phyloP scores from a whole-genome alignment of 2,888 invertebrate species.

The Merodon equestris region DNA sequence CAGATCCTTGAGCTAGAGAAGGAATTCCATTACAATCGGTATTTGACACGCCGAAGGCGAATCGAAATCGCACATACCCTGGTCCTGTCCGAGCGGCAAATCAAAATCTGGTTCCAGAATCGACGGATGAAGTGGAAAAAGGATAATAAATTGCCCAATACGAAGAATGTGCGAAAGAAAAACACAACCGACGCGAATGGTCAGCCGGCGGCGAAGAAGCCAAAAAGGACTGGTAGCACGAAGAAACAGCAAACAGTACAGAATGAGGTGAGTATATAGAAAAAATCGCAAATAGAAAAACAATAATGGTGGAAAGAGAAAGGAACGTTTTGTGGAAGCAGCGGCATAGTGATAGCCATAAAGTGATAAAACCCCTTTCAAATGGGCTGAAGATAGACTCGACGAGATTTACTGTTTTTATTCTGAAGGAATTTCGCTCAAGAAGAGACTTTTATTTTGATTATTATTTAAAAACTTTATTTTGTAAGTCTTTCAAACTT shows the following conservation, averaged over 20 bases:
- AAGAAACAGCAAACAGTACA: constrained; percentile 76
- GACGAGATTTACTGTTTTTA: no score
- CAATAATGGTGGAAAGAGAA: no score
- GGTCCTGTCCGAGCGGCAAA: constrained; percentile 94
- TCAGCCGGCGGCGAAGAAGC: constrained; percentile 77
- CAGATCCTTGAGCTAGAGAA: constrained; percentile 98
- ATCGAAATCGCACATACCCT: constrained; percentile 98
- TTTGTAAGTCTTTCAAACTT: no score
- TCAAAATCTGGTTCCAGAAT: constrained; percentile 94
- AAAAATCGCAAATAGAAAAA: no score
- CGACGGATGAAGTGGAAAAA: constrained; percentile 93
- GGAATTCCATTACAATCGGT: constrained; percentile 98
- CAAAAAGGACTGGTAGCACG: constrained; percentile 75
- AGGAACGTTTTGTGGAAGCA: no score
- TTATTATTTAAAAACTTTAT: no score
- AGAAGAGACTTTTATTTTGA: no score
- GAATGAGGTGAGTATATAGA: constrained; percentile 78
- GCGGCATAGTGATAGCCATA: no score
- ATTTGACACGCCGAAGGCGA: constrained; percentile 94
- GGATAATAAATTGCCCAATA: constrained; percentile 81
- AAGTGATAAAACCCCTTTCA: no score
- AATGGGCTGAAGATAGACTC: no score
- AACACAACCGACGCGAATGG: constrained; percentile 79
- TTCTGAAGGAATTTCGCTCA: no score
- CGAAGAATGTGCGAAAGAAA: constrained; percentile 84